Base-by-base conservation (phyloP, 2,888 invertebrate species). In the Leptopilina drosophilae region DNA sequence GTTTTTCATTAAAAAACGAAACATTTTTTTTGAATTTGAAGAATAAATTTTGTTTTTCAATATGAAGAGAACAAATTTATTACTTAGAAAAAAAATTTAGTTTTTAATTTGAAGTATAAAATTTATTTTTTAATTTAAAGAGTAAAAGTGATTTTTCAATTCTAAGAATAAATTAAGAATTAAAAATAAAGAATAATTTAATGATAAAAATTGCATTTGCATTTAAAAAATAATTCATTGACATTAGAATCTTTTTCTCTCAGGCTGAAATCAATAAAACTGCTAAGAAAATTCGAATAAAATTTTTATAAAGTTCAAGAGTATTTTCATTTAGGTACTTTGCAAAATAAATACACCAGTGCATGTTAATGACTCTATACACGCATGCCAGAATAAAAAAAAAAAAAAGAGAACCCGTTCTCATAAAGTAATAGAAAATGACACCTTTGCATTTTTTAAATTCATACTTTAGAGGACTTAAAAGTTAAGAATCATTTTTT, bases 271-370 rank as follows among this genome's bases (percentile, higher is more conserved):
- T 73, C 56, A 56, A 73, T 73, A 33, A 9, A 14, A 42, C 33
- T 73, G 73, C 26, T 4, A 56, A 26, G 14, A n/a, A 20, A 56
- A 73, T 73, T 73, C 33, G 33, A 53, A 73, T 56, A 26, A 40
- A 33, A 56, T 73, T 73, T 73, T 73, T 73, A 73, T 14, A 56
- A 73, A 73, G 73, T 73, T 73, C 73, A 53, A 73, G 33, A 56
- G 73, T 69, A 53, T 69, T 69, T 14, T n/a, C 8, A 53, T 53
- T 69, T 53, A 59, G 5, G 59, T 15, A 20, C 62, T 62, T 9
- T 20, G 9, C 3, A 62, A 62, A 20, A 62, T 62, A 62, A 62
- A 62, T 62, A 62, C 9, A 62, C 20, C 62, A 7, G 5, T 59
- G 12, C 5, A 59, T 59, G 62, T 20, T 20, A 62, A 62, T 62